Evolutionary conservation across 2,888 invertebrate species (phyloP).

Genomic region (Empis livida): DNA sequence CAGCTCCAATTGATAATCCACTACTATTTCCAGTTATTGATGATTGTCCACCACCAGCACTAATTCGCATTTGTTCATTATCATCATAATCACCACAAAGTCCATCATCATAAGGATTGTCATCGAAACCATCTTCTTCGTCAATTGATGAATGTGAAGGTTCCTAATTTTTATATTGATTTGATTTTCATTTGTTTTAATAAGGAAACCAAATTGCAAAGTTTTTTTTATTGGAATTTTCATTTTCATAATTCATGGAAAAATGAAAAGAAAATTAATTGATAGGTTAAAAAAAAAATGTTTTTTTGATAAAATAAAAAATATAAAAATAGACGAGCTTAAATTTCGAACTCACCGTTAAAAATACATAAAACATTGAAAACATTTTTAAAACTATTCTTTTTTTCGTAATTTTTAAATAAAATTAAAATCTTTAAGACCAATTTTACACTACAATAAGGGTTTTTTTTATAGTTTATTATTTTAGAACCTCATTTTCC

Average conservation of each 20-base stretch:
- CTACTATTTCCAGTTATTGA: constrained; percentile 10
- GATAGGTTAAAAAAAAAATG: constrained; percentile 10
- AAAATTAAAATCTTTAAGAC: too few species aligned
- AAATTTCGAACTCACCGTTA: constrained; percentile 14
- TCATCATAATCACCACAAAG: constrained; percentile 11
- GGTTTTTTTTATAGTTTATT: too few species aligned
- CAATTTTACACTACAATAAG: too few species aligned
- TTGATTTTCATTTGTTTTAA: neutral
- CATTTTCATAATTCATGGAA: constrained; percentile 7
- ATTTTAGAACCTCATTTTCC: too few species aligned
- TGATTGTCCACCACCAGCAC: constrained; percentile 15
- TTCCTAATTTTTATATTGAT: constrained; percentile 25
- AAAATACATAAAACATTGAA: constrained; percentile 20
- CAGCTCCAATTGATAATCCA: constrained; percentile 10
- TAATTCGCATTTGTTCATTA: constrained; percentile 16
- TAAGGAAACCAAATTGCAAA: neutral
- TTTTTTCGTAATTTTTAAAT: too few species aligned
- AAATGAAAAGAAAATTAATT: constrained; percentile 10
- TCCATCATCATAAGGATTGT: constrained; percentile 7
- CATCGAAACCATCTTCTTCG: constrained; percentile 19
- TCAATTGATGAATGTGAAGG: constrained; percentile 38
- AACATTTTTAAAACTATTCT: constrained; percentile 15
- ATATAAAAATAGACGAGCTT: too few species aligned
- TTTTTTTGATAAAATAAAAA: constrained; percentile 8
- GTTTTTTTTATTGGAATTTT: constrained; percentile 6